Evolutionary conservation across 1,140 invertebrate genomes (phyloP).

Genomic region (Trichonephila clavata): DNA sequence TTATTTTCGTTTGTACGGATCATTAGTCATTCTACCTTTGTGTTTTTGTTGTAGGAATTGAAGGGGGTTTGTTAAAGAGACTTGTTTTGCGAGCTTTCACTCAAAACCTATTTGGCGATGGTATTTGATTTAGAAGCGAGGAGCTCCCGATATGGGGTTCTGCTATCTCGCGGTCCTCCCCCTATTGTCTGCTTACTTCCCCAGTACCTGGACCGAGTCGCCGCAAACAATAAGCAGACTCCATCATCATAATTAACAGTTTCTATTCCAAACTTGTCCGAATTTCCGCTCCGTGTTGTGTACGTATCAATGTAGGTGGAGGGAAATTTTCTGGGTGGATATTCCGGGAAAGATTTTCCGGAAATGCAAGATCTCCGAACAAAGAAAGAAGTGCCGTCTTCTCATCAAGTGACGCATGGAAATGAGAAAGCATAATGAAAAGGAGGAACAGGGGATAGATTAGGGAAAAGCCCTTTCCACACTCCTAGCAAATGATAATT

Average conservation of each 20-base stretch:
- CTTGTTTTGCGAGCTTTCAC: conserved; percentile 71
- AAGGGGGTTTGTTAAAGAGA: conserved; percentile 52
- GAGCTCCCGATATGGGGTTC: conserved; percentile 48
- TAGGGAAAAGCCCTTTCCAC: conserved; percentile 74
- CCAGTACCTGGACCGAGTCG: conserved; percentile 67
- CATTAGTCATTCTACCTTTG: conserved; percentile 72
- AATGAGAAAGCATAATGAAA: conserved; percentile 76
- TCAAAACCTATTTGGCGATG: conserved; percentile 63
- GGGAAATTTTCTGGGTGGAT: conserved; percentile 72
- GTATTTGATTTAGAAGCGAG: conserved; percentile 60
- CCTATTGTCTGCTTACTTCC: conserved; percentile 43
- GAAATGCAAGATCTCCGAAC: conserved; percentile 76
- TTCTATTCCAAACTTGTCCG: conserved; percentile 75
- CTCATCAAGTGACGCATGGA: conserved; percentile 76
- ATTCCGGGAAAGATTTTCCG: conserved; percentile 70
- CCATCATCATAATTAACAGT: conserved; percentile 76
- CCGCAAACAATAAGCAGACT: conserved; percentile 66
- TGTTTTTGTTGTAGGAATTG: conserved; percentile 57
- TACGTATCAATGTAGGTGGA: conserved; percentile 48
- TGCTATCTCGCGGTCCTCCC: conserved; percentile 12
- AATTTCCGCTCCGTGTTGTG: conserved; percentile 70
- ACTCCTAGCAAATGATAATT: conserved; percentile 75
- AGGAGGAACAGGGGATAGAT: conserved; percentile 75
- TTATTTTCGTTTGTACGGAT: conserved; percentile 70
- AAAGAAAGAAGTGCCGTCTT: conserved; percentile 75